Evolutionary conservation across 1,140 invertebrate genomes (phyloP), one percentile per base, ranked within the genome.

Genomic region (Drosophila micromelanica): DNA sequence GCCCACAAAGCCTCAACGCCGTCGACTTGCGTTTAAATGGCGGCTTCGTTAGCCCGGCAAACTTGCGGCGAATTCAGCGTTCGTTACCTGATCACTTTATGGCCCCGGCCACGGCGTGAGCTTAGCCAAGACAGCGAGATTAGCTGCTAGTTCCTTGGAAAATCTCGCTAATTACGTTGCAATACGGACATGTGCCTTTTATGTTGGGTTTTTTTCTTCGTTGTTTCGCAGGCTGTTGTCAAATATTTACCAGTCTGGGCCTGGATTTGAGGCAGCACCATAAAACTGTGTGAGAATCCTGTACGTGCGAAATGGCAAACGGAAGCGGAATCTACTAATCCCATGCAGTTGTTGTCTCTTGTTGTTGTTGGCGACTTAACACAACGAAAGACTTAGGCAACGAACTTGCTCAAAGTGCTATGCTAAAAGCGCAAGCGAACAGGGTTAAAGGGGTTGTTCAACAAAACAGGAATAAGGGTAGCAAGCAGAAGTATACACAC

Each of bases 261-360:
- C 38, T 9, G 17, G 76, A 75, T 13, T 30, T 68, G 30, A 12
- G 11, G 40, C 15, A 17, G 13, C 9, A 43, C 23, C 54, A 56
- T 77, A 73, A 73, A 59, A 8, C 12, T 42, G 32, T 59, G 54
- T 20, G 43, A 57, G 40, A 59, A 43, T 73, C 35, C 27, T 68
- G 40, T 20, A 86, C 59, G 75, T 82, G 80, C 76, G 78, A 87
- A 86, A 89, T 78, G 75, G 35, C 63, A 78, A 86, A 76, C 78
- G 82, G 78, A 86, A 86, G 84, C 76, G 48, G 42, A 45, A 59
- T 65, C 48, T 64, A 67, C 46, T 61, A 45, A 68, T 64, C 17
- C 42, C 3, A 23, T 20, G 9, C 15, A 17, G 8, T 46, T 68
- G 40, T 51, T 38, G 27, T 17, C 8, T 40, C 48, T 37, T 68